Conservation (phyloP, 1,140 invertebrate genomes). For the Cydia strobilella region DNA sequence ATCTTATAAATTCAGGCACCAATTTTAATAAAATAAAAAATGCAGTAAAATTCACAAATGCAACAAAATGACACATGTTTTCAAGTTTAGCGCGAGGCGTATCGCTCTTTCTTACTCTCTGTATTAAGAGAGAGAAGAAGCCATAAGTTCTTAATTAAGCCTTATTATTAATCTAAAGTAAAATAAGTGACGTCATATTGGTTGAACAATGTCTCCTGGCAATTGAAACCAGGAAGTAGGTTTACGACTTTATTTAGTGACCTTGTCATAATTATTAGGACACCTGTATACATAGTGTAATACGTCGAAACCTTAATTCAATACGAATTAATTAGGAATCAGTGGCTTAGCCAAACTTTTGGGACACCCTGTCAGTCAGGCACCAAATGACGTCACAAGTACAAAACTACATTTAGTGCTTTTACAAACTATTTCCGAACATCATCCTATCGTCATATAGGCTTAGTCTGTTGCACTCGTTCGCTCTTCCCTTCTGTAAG, state of each 20-base stretch:
- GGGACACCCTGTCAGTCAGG: neutral
- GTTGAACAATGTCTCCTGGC: neutral
- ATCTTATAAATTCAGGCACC: constrained; percentile 7
- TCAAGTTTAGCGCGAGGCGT: constrained; percentile 14
- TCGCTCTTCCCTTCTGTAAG: constrained; percentile 66
- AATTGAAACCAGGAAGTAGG: neutral
- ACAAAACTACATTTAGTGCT: constrained; percentile 22
- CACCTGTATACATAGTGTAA: neutral
- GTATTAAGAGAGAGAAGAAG: neutral
- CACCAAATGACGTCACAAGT: constrained; percentile 2
- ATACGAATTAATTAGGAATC: neutral
- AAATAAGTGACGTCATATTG: constrained; percentile 9
- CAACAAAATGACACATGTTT: constrained; percentile 36
- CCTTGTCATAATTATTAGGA: neutral
- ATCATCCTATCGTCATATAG: constrained; percentile 94
- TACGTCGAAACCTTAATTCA: neutral
- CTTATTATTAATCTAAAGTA: constrained; percentile 7
- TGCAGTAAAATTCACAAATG: constrained; percentile 34
- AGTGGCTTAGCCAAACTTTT: neutral
- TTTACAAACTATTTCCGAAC: constrained; percentile 80
- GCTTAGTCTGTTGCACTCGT: constrained; percentile 84
- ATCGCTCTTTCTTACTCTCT: neutral
- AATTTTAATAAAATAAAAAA: constrained; percentile 1
- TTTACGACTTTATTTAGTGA: too few relatives aligned
- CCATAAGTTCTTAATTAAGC: neutral